A percentile compares a stretch with the other conserved stretches of the same genome.
Conservation (phyloP, 1,140 invertebrate genomes). For the Rhopalosiphum maidis region DNA sequence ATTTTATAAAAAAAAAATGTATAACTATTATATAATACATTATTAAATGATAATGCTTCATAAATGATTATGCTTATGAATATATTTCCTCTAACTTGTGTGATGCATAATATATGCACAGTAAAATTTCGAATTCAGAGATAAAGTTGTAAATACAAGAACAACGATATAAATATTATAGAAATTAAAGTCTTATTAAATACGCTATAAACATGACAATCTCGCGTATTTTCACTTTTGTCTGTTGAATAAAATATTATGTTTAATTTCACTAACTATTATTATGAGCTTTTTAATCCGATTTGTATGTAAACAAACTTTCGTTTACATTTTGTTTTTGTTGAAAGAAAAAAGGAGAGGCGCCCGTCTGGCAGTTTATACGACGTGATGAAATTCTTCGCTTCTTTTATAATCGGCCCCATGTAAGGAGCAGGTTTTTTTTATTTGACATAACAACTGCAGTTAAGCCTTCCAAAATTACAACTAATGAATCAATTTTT, state of each 20-base stretch:
- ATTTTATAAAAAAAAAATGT: not conserved
- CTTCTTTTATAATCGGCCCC: not conserved
- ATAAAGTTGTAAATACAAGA: not conserved
- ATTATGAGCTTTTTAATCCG: not conserved
- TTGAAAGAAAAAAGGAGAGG: not conserved
- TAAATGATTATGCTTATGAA: not conserved
- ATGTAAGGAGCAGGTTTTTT: not conserved
- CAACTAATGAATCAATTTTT: not conserved
- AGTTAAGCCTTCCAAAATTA: not conserved
- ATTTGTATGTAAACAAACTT: not conserved
- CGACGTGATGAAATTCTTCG: conserved; percentile 3
- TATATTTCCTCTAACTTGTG: not conserved
- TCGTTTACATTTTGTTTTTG: not conserved
- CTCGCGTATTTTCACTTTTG: not conserved
- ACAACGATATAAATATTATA: not conserved
- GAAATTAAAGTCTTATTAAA: not conserved
- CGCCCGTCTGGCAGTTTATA: not conserved
- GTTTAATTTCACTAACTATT: not conserved
- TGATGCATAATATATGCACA: not conserved
- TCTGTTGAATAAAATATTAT: not conserved
- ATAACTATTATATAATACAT: not conserved
- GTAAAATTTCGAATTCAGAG: not conserved
- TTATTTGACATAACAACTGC: not conserved
- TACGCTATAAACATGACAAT: not conserved
- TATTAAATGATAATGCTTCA: not conserved